Base-by-base conservation (phyloP, 2,113 vertebrate species). In the Sapajus apella region DNA sequence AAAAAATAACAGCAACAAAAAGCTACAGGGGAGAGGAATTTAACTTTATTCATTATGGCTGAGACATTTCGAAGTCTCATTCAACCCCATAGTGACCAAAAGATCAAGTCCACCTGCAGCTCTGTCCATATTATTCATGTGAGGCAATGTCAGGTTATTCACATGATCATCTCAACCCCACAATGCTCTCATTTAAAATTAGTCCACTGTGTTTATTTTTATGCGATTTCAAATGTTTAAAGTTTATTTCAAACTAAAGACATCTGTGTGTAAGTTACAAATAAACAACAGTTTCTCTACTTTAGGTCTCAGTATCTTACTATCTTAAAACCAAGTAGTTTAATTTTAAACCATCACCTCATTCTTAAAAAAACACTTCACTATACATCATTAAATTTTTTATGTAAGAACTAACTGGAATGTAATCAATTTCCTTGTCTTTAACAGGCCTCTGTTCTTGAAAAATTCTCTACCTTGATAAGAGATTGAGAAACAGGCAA, bases 1-100 rank as follows among this genome's bases (percentile, higher is more conserved):
- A 91, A 68, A 80, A 92, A 84, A 92, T 43, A 92, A 50, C 45
- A 91, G 79, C 68, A 93, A 89, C 77, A 85, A 83, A 93, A 97
- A 96, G 32, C 21, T 66, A 72, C 11, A 40, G 40, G n/a, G 40
- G 21, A 96, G 68, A 96, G 37, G 37, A 87, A 76, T 82, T 97
- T 85, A 95, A 95, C 81, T 90, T 94, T 77, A 70, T 72, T 97
- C 85, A 79, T 66, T 87, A 61, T 80, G 30, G 70, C 35, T n/a
- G 37, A 90, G 64, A 76, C 77, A 90, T 47, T 93, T 85, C 77
- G 91, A 92, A 94, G 90, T 45, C 85, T 97, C 73, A 93, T 89
- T 75, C 58, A 76, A 56, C 13, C 52, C 32, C 70, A 40, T n/a
- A 79, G 5, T 73, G 84, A 35, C 83, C 87, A 82, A 93, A 91